Percentiles rank a stretch among this genome's conserved stretches.
These are phyloP conservation scores for Scalopus aquaticus DNA, from an alignment of 2,113 vertebrate genomes.

Conservation along the genomic window DNA sequence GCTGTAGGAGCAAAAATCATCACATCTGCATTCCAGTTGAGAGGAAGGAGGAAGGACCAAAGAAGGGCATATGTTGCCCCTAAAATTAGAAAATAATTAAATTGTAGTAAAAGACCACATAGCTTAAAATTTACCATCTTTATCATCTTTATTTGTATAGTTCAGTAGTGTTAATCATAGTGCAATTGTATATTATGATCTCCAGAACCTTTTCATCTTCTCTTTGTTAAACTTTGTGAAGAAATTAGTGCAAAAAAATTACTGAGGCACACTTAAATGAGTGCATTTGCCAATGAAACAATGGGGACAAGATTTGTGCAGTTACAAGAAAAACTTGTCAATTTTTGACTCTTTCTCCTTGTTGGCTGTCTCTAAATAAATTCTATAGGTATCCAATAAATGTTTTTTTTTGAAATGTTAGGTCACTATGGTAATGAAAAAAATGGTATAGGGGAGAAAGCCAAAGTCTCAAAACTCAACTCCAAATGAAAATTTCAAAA, in stretches of 20 bases:
- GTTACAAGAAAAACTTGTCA: not conserved
- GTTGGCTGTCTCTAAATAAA: not conserved
- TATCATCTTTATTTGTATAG: not conserved
- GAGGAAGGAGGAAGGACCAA: not conserved
- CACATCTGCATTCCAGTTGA: not conserved
- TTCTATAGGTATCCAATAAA: not conserved
- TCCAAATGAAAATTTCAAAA: conserved; percentile 43
- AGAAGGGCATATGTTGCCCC: not conserved
- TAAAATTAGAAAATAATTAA: not conserved
- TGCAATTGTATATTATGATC: not conserved
- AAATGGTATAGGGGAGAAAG: not conserved
- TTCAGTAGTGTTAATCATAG: not conserved
- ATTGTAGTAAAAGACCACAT: not conserved
- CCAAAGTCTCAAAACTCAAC: not conserved
- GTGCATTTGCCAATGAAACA: not conserved
- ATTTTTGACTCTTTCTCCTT: not conserved
- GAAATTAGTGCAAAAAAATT: not conserved
- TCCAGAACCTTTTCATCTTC: not conserved
- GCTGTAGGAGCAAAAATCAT: not conserved
- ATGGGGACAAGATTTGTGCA: not conserved
- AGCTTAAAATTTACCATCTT: not conserved
- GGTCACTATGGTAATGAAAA: not conserved
- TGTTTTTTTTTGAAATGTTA: not conserved
- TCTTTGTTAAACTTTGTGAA: not conserved
- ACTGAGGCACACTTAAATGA: not conserved